Percentiles rank a stretch among this genome's conserved stretches.
These are phyloP conservation scores for Zaprionus ornatus DNA, from an alignment of 1,140 invertebrate genomes.

Conservation along the genomic window DNA sequence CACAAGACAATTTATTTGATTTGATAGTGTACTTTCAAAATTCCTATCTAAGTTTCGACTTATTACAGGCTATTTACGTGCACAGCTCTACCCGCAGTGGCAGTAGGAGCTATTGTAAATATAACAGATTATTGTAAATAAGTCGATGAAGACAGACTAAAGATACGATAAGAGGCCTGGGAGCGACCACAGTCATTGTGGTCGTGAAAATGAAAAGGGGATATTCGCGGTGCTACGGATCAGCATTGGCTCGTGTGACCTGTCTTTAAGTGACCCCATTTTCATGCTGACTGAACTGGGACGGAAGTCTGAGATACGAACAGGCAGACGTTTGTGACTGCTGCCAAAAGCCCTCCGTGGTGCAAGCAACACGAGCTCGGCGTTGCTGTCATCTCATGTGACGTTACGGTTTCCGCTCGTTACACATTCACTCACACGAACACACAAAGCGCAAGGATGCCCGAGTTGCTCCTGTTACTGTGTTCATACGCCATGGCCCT, in stretches of 20 bases:
- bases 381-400: neutral
- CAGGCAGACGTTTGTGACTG: conserved; percentile 6
- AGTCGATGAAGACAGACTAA: conserved; percentile 24
- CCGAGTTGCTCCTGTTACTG: conserved; percentile 5
- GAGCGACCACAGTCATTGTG: neutral
- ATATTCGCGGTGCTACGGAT: neutral
- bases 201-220: neutral
- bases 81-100: neutral
- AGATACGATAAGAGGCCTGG: neutral
- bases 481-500: neutral
- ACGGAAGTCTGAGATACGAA: neutral
- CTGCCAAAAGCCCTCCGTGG: conserved; percentile 15
- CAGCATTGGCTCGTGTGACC: conserved; percentile 2
- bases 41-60: no score
- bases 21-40: no score
- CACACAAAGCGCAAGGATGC: conserved; percentile 20
- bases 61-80: neutral
- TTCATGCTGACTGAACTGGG: conserved; percentile 28
- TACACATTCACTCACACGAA: conserved; percentile 44
- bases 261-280: conserved; percentile 29
- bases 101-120: conserved; percentile 33
- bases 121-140: conserved; percentile 49
- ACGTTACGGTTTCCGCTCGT: conserved; percentile 53
- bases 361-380: conserved; percentile 13
- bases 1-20: no score